Evolutionary conservation across 2,888 invertebrate genomes (phyloP).

Genomic region (Macropis europaea): DNA sequence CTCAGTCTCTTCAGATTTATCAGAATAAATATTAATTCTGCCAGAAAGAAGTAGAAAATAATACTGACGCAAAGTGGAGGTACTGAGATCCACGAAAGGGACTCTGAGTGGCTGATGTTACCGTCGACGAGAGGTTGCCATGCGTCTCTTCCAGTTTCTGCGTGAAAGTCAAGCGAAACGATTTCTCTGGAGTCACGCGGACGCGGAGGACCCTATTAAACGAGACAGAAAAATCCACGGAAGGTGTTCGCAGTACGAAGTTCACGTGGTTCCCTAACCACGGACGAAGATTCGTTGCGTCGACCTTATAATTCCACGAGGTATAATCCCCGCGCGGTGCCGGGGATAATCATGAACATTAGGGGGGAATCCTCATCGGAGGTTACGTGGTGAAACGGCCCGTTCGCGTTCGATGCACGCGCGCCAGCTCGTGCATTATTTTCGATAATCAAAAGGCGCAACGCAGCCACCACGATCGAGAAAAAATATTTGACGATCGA

Average conservation of each 20-base stretch:
- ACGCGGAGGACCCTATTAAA: background rate
- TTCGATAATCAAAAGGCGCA: conserved; percentile 62
- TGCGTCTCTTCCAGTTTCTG: background rate
- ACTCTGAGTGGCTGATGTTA: too few species aligned
- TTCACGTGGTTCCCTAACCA: conserved; percentile 20
- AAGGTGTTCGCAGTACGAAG: conserved; percentile 7
- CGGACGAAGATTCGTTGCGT: conserved; percentile 47
- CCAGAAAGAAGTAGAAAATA: too few species aligned
- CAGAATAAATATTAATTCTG: too few species aligned
- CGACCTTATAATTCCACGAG: conserved; percentile 59
- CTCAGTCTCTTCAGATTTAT: too few species aligned
- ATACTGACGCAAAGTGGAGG: too few species aligned
- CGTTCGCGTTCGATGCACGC: conserved; percentile 31
- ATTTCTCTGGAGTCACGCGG: background rate
- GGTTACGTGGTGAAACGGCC: conserved; percentile 28
- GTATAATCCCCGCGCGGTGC: conserved; percentile 51
- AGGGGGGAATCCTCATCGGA: conserved; percentile 50
- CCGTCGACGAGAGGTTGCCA: too few species aligned
- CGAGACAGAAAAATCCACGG: background rate
- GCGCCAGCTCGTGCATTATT: conserved; percentile 61
- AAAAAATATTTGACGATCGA: conserved; percentile 41
- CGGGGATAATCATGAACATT: conserved; percentile 60
- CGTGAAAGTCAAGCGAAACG: background rate
- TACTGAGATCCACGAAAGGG: too few species aligned
- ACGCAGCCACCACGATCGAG: conserved; percentile 22